These are phyloP conservation scores for Campoletis sonorensis DNA, from an alignment of 1,140 invertebrate genomes.

Conservation along the genomic window DNA sequence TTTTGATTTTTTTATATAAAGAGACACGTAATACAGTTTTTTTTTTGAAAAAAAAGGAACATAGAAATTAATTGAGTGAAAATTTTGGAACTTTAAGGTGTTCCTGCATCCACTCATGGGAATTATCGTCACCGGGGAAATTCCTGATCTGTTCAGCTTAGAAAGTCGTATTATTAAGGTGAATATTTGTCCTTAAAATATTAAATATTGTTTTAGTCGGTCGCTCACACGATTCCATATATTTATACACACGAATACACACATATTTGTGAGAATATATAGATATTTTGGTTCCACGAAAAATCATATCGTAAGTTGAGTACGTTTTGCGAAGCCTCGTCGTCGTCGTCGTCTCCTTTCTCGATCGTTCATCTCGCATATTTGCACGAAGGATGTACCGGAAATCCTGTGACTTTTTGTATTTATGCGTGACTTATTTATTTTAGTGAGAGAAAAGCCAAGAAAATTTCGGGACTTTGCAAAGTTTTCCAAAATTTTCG, in stretches of 20 bases:
- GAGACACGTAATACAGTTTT: not conserved
- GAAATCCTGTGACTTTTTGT: conserved; percentile 32
- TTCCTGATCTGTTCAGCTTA: conserved; percentile 35
- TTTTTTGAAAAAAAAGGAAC: not conserved
- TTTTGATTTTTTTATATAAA: too few species aligned
- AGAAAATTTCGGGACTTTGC: not conserved
- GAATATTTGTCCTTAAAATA: conserved; percentile 43
- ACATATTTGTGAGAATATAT: not conserved
- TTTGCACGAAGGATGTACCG: conserved; percentile 33
- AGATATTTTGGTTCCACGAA: conserved; percentile 32
- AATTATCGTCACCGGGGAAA: conserved; percentile 30
- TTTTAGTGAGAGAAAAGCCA: not conserved
- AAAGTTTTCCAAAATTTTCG: not conserved
- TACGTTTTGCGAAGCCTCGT: not conserved
- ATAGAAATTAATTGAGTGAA: not conserved
- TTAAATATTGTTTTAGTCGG: conserved; percentile 41
- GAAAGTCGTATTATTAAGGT: conserved; percentile 31
- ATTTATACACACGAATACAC: not conserved
- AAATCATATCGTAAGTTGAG: not conserved
- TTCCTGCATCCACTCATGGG: not conserved
- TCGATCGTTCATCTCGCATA: not conserved
- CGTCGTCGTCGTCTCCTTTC: not conserved
- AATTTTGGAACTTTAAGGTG: not conserved
- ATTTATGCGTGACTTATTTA: not conserved
- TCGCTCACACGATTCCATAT: not conserved